Evolutionary conservation across 2,797 vertebrate species (phyloP).

Genomic region (Trachops cirrhosus): DNA sequence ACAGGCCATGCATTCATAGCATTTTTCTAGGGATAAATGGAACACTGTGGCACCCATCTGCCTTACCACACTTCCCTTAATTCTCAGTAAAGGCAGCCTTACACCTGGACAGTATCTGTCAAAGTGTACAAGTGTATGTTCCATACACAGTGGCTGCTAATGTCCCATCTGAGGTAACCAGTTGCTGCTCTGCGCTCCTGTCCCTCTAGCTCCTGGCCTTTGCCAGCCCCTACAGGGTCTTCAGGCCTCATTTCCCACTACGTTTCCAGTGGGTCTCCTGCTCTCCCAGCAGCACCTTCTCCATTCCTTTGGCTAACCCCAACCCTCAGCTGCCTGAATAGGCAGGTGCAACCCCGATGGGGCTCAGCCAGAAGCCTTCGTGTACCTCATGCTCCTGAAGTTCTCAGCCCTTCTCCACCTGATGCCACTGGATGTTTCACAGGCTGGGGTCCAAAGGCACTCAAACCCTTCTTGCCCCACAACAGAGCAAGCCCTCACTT

Average conservation of each 20-base stretch:
- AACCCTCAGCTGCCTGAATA: neutral
- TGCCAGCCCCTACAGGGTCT: neutral
- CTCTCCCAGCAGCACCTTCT: neutral
- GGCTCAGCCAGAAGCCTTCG: neutral
- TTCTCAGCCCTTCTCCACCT: neutral
- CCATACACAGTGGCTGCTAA: neutral
- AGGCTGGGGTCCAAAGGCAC: neutral
- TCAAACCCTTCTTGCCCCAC: neutral
- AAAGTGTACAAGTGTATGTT: neutral
- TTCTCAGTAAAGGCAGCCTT: neutral
- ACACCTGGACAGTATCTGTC: too few species aligned
- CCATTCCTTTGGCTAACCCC: neutral
- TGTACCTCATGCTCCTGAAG: neutral
- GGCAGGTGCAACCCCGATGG: neutral
- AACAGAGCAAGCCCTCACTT: neutral
- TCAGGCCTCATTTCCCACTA: neutral
- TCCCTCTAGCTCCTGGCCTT: neutral
- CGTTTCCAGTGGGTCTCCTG: neutral
- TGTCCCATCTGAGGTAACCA: neutral
- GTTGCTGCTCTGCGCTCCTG: neutral
- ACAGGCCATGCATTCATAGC: neutral
- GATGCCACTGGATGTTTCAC: neutral
- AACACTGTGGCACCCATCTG: neutral
- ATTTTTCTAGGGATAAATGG: neutral
- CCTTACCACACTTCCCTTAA: neutral